Percentiles rank a stretch among this genome's conserved stretches.
Conservation (phyloP, 2,113 vertebrate genomes). For the Gallinago paraguaiae region DNA sequence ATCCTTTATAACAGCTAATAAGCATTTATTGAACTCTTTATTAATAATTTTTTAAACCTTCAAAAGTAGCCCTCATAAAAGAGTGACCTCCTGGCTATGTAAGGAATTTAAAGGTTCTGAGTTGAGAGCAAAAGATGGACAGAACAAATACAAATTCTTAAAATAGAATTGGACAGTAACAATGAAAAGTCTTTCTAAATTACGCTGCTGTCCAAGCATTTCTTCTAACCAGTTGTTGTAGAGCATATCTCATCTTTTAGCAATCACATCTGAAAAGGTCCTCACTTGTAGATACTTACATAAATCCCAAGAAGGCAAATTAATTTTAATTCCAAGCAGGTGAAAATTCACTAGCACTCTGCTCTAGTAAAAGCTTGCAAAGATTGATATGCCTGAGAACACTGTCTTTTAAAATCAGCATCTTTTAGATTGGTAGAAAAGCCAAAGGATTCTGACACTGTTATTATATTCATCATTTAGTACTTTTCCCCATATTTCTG, state of each 20-base stretch:
- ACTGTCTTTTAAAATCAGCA: not conserved
- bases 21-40: not conserved
- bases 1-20: not conserved
- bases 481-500: not conserved
- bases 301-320: constrained; percentile 28
- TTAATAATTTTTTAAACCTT: not conserved
- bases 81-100: not conserved
- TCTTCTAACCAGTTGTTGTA: not conserved
- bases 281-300: not conserved
- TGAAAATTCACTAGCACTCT: not conserved
- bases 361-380: not conserved
- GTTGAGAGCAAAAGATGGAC: not conserved
- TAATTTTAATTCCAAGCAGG: not conserved
- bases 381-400: not conserved
- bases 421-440: not conserved
- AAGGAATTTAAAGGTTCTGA: not conserved
- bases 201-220: not conserved
- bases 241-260: not conserved
- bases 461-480: not conserved
- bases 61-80: not conserved
- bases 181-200: not conserved
- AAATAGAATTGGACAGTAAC: not conserved
- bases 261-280: not conserved
- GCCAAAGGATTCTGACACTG: not conserved
- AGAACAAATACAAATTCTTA: not conserved